phyloP scores from a whole-genome alignment of 2,888 invertebrate species.

The Ochlodes sylvanus region DNA sequence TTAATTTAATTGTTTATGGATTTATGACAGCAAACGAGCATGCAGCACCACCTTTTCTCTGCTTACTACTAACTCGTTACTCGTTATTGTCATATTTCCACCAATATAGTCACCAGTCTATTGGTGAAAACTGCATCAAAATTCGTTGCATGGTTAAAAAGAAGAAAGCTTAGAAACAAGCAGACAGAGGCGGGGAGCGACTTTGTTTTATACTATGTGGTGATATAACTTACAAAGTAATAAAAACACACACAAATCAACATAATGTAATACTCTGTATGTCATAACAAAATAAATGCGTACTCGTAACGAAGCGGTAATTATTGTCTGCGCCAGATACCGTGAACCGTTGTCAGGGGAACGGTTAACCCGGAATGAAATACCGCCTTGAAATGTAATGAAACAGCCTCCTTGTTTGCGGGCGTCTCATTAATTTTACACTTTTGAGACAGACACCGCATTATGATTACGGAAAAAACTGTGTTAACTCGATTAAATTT shows the following conservation, averaged over 20 bases:
- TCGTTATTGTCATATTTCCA: too few species aligned
- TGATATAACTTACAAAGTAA: background rate
- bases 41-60: too few species aligned
- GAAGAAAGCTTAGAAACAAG: too few species aligned
- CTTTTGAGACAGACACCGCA: constrained; percentile 15
- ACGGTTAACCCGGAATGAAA: constrained; percentile 35
- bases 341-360: constrained; percentile 29
- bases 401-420: constrained; percentile 24
- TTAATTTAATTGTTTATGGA: too few species aligned
- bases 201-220: too few species aligned
- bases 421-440: constrained; percentile 5
- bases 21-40: too few species aligned
- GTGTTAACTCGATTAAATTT: background rate
- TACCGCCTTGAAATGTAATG: constrained; percentile 37
- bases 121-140: too few species aligned
- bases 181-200: too few species aligned
- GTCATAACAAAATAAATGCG: constrained; percentile 28
- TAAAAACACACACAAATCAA: background rate
- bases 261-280: background rate
- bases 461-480: constrained; percentile 19
- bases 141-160: too few species aligned
- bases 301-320: constrained; percentile 27
- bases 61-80: too few species aligned
- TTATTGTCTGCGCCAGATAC: constrained; percentile 29
- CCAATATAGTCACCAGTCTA: too few species aligned